Evolutionary conservation across 2,888 invertebrate genomes (phyloP), one percentile per base, ranked within the genome.

Genomic region (Microplitis manilae): DNA sequence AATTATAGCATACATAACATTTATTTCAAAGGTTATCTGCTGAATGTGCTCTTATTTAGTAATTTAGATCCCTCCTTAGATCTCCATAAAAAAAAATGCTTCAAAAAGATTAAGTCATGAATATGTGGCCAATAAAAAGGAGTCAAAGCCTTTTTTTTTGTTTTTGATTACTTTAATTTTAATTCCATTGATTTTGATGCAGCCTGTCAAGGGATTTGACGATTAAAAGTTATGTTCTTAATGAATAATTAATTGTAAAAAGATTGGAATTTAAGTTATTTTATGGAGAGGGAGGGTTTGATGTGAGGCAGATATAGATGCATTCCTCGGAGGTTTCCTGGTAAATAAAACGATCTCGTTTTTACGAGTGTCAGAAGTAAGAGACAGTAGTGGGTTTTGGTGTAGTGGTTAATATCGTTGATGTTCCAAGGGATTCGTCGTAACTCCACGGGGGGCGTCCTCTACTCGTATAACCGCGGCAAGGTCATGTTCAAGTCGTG

Each of bases 401-500:
- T 8, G 13, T 50, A 13, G 50, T 50, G 50, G 13, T 13, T 50
- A 8, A 50, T 50, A 50, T 50, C 50, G 8, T 13, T 50, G 50
- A 50, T 50, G 50, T 50, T 50, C 50, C 83, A 83, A 87, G 85
- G 84, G 84, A 86, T 87, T 87, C 87, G 85, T 85, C 87, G 85
- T 84, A 85, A 82, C 86, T 77, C 88, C 79, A 84, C 86, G 87
- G 86, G 87, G 88, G 86, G 84, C 83, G 76, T 76, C 79, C 79
- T 77, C 79, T 50, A 8, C 50, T 77, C 77, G 78, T 76, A 73
- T 67, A 79, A 79, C 77, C 81, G 79, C 73, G 73, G 79, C 81
- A 79, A 79, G 83, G 84, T 82, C 76, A 80, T 83, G 82, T 79
- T 68, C 82, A 82, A 60, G 76, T 59, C 65, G 65, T 67, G 40